Conservation (phyloP, 2,113 vertebrate species). For the Alces alces region DNA sequence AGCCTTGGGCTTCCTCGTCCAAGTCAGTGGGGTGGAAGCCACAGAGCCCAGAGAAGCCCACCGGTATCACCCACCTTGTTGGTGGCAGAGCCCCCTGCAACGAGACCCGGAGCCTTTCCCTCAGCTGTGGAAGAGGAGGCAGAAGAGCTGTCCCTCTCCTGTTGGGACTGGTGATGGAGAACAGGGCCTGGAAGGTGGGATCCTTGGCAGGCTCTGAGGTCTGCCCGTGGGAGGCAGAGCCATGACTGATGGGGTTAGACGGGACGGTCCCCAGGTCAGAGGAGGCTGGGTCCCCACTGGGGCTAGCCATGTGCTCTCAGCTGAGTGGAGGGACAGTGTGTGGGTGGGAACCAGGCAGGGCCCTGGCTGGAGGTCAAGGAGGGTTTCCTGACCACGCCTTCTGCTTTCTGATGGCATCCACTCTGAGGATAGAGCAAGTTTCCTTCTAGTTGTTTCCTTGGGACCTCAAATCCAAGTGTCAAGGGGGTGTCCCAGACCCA, state of each 20-base stretch:
- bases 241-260: not conserved
- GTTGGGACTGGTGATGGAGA: not conserved
- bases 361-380: not conserved
- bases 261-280: not conserved
- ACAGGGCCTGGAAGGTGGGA: not conserved
- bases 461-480: not conserved
- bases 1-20: not conserved
- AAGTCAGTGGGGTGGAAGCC: not conserved
- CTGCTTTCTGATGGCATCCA: not conserved
- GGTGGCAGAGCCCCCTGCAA: not conserved
- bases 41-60: not conserved
- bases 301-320: not conserved
- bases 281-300: not conserved
- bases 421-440: not conserved
- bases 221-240: not conserved
- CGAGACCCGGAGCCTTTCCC: not conserved
- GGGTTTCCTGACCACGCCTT: not conserved
- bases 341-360: not conserved
- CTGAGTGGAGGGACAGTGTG: fast-evolving
- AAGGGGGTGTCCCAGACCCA: not conserved
- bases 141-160: not conserved
- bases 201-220: not conserved
- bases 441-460: not conserved
- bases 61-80: not conserved
- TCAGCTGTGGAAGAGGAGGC: not conserved